A percentile compares a stretch with the other conserved stretches of the same genome.
Conservation (phyloP, 2,113 vertebrate species). For the Chamaea fasciata region DNA sequence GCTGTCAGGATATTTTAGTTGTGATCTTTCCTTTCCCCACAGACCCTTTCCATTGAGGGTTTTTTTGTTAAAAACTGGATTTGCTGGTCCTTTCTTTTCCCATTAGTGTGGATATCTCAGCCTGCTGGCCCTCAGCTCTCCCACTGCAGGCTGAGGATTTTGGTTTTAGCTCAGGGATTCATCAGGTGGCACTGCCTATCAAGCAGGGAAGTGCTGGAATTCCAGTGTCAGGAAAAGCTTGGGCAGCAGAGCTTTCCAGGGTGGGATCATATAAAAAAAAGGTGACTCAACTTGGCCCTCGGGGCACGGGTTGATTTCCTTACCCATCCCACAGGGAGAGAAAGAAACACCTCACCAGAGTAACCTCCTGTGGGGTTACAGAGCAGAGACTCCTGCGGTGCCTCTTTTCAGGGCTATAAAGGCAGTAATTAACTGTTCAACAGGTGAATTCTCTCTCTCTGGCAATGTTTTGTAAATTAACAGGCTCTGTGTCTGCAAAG, state of each 20-base stretch:
- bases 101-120: neutral
- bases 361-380: neutral
- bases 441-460: neutral
- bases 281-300: neutral
- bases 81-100: neutral
- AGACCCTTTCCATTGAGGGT: neutral
- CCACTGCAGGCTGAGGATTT: neutral
- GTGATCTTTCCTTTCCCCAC: neutral
- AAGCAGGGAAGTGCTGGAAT: neutral
- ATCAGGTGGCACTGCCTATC: neutral
- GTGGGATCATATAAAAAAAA: neutral
- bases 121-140: neutral
- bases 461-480: neutral
- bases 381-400: neutral
- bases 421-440: neutral
- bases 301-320: neutral
- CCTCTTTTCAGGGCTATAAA: neutral
- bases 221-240: neutral
- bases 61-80: neutral
- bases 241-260: neutral
- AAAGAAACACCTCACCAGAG: neutral
- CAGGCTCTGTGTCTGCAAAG: neutral
- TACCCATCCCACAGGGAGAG: neutral
- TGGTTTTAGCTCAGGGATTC: neutral
- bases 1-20: neutral